A percentile compares a stretch with the other conserved stretches of the same genome.
Evolutionary conservation across 1,140 invertebrate genomes (phyloP).

Genomic region (Pseudomyrmex sp.): DNA sequence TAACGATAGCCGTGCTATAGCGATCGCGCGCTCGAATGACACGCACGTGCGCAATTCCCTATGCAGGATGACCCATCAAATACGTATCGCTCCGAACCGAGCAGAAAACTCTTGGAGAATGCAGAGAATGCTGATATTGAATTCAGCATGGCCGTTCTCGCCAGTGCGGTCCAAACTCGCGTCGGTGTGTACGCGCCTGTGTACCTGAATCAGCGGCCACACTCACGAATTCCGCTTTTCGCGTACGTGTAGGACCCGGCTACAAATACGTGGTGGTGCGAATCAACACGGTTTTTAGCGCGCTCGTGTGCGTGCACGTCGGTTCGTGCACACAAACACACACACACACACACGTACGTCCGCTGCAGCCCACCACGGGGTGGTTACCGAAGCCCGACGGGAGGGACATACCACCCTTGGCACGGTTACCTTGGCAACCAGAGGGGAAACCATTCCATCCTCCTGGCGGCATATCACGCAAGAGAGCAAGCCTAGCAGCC

Average conservation of each 20-base stretch:
- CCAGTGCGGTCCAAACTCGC: constrained; percentile 69
- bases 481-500: constrained; percentile 71
- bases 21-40: constrained; percentile 38
- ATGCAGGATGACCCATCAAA: constrained; percentile 71
- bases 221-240: constrained; percentile 40
- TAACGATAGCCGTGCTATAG: constrained; percentile 23
- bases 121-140: constrained; percentile 84
- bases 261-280: constrained; percentile 30
- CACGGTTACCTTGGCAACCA: constrained; percentile 83
- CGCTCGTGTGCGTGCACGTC: constrained; percentile 43
- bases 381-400: constrained; percentile 74
- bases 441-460: constrained; percentile 83
- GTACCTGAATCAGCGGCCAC: constrained; percentile 52
- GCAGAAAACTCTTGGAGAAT: constrained; percentile 80
- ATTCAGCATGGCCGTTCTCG: constrained; percentile 85
- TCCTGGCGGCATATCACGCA: constrained; percentile 80
- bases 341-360: constrained; percentile 47
- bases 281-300: constrained; percentile 60
- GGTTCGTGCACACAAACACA: background rate
- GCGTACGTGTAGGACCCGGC: background rate
- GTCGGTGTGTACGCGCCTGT: constrained; percentile 12
- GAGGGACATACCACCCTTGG: constrained; percentile 74
- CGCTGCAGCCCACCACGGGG: constrained; percentile 63
- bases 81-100: constrained; percentile 75
- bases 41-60: constrained; percentile 46